Evolutionary conservation across 2,888 invertebrate species (phyloP).

Genomic region (Dioctria linearis): DNA sequence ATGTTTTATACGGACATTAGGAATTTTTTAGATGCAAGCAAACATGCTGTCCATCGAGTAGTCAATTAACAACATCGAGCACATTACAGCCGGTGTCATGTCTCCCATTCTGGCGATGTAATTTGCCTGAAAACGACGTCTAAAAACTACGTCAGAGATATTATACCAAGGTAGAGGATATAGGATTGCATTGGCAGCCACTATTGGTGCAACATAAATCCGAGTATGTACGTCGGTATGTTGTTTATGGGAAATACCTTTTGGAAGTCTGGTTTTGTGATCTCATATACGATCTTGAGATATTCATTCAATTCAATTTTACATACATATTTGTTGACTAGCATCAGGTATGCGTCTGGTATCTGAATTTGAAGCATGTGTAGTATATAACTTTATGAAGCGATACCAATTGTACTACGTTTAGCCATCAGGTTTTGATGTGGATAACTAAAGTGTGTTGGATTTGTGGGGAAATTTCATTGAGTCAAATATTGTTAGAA

Average conservation of each 20-base stretch:
- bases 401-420: not conserved
- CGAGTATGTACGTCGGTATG: not conserved
- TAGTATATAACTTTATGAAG: no score
- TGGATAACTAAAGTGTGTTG: not conserved
- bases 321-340: no score
- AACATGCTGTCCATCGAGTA: constrained; percentile 10
- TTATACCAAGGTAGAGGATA: not conserved
- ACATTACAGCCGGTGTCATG: not conserved
- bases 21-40: constrained; percentile 32
- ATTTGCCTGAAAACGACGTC: not conserved
- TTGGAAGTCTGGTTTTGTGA: not conserved
- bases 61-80: constrained; percentile 25
- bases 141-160: not conserved
- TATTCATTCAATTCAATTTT: not conserved
- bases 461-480: constrained; percentile 28
- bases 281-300: not conserved
- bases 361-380: no score
- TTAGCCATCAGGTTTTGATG: constrained; percentile 4
- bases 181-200: no score
- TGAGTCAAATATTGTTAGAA: constrained; percentile 12
- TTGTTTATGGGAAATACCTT: not conserved
- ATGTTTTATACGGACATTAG: constrained; percentile 37
- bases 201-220: not conserved
- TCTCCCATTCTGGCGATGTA: constrained; percentile 28
- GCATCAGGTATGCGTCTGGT: no score